These are phyloP conservation scores for Nysson spinosus DNA, from an alignment of 2,888 invertebrate genomes.

Conservation along the genomic window DNA sequence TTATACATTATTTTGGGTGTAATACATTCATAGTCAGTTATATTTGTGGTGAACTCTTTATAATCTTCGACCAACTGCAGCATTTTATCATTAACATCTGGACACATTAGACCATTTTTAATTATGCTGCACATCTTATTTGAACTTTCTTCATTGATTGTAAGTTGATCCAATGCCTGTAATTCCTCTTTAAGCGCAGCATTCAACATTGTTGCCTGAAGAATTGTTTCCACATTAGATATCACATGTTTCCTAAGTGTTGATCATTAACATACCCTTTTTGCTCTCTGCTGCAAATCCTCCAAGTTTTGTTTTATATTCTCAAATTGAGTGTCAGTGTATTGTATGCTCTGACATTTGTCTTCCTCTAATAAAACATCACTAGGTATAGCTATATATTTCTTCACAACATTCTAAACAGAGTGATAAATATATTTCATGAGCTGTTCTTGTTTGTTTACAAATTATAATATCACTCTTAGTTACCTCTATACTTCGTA, in stretches of 20 bases:
- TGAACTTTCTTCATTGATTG: slow-evolving; percentile 37
- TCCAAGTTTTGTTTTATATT: slow-evolving; percentile 46
- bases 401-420: slow-evolving; percentile 54
- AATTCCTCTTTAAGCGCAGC: slow-evolving; percentile 61
- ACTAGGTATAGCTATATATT: slow-evolving; percentile 58
- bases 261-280: slow-evolving; percentile 44
- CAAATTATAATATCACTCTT: slow-evolving; percentile 15
- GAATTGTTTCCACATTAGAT: slow-evolving; percentile 3
- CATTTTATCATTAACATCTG: slow-evolving; percentile 29
- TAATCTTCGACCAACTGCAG: slow-evolving; percentile 38
- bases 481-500: slow-evolving; percentile 66
- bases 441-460: background rate
- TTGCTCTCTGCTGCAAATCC: slow-evolving; percentile 53
- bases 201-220: slow-evolving; percentile 63
- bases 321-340: slow-evolving; percentile 53
- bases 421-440: slow-evolving; percentile 4
- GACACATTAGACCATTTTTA: slow-evolving; percentile 28
- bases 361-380: slow-evolving; percentile 64
- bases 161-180: slow-evolving; percentile 46
- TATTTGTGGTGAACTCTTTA: slow-evolving; percentile 23
- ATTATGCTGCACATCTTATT: slow-evolving; percentile 46
- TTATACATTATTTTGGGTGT: slow-evolving; percentile 41
- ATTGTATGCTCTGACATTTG: slow-evolving; percentile 57
- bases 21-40: slow-evolving; percentile 5
- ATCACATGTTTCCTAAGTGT: background rate